Percentiles rank a stretch among this genome's conserved stretches.
These are phyloP conservation scores for Harmothoe impar DNA, from an alignment of 2,888 invertebrate genomes.

Conservation along the genomic window DNA sequence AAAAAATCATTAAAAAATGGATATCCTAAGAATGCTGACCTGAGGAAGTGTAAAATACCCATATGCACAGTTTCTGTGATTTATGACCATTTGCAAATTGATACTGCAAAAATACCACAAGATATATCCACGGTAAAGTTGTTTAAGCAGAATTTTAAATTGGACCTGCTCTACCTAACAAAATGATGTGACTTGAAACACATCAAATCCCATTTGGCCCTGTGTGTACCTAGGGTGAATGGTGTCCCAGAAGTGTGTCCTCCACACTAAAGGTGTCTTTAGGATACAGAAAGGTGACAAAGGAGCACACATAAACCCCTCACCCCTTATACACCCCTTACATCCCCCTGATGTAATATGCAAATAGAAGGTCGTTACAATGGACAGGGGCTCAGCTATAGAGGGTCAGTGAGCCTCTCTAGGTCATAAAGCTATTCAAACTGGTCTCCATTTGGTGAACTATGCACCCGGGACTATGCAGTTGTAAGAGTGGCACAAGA, in stretches of 20 bases:
- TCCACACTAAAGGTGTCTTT: slow-evolving; percentile 18
- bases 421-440: neutral
- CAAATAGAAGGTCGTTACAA: slow-evolving; percentile 32
- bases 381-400: neutral
- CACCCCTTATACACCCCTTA: neutral
- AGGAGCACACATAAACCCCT: neutral
- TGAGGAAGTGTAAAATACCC: no score
- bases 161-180: no score
- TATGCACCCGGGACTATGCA: neutral
- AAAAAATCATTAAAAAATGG: no score
- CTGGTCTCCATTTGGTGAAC: slow-evolving; percentile 1
- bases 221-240: neutral
- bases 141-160: no score
- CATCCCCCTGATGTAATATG: slow-evolving; percentile 20
- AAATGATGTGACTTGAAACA: no score
- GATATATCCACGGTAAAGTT: no score
- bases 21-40: no score
- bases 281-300: slow-evolving; percentile 30
- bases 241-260: neutral
- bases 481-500: neutral
- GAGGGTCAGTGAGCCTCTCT: neutral
- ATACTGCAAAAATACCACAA: no score
- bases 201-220: no score
- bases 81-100: no score
- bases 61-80: no score